phyloP scores from a whole-genome alignment of 1,140 invertebrate genomes.

The Trialeurodes vaporariorum region DNA sequence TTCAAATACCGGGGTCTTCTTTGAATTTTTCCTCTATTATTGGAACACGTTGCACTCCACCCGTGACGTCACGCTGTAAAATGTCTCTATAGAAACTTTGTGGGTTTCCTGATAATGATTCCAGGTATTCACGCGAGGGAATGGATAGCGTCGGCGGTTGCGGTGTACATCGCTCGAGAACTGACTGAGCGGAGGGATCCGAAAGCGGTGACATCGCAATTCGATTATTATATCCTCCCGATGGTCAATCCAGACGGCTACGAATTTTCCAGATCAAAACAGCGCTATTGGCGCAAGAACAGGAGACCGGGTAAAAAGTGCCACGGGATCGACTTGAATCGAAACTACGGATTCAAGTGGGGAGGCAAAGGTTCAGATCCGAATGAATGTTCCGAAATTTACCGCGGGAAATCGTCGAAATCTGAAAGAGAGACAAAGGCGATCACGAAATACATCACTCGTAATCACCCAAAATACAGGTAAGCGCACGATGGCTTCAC shows the following conservation, averaged over 20 bases:
- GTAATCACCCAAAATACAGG: slow-evolving; percentile 25
- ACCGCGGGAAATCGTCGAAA: slow-evolving; percentile 59
- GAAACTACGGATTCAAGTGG: slow-evolving; percentile 59
- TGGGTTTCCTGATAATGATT: too few species aligned
- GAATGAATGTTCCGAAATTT: slow-evolving; percentile 67
- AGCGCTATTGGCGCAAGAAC: slow-evolving; percentile 76
- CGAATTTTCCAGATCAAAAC: slow-evolving; percentile 48
- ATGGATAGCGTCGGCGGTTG: slow-evolving; percentile 66
- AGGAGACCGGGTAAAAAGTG: slow-evolving; percentile 32
- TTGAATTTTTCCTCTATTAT: too few species aligned
- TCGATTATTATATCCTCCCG: slow-evolving; percentile 43
- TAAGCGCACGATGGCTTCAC: too few species aligned
- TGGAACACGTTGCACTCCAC: too few species aligned
- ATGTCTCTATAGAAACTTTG: neutral
- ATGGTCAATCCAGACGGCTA: slow-evolving; percentile 52
- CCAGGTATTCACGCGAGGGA: slow-evolving; percentile 57
- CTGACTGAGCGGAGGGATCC: slow-evolving; percentile 62
- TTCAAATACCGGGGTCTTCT: too few species aligned
- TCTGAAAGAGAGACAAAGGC: slow-evolving; percentile 72
- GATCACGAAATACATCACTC: slow-evolving; percentile 25
- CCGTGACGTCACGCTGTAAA: too few species aligned
- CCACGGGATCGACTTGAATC: slow-evolving; percentile 51
- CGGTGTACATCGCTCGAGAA: slow-evolving; percentile 54
- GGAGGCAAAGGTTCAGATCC: slow-evolving; percentile 56
- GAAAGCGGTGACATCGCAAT: slow-evolving; percentile 50